These are phyloP conservation scores for Lithophane semibrunnea DNA, from an alignment of 2,888 invertebrate species.

Conservation along the genomic window DNA sequence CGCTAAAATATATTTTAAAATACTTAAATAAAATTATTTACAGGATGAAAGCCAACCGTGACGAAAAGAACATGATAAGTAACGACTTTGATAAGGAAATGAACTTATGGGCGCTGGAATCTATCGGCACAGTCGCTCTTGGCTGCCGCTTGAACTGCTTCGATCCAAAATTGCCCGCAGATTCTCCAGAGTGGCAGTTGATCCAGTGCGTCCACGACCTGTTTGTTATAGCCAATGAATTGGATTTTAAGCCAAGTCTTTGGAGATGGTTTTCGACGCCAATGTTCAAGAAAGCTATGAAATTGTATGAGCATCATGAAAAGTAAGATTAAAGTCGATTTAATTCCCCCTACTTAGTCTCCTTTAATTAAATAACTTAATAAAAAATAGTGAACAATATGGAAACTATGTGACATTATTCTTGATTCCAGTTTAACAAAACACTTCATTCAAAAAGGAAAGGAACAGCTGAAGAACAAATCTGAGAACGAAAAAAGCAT, in stretches of 20 bases:
- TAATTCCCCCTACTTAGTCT: not conserved
- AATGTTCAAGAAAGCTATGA: slow-evolving; percentile 78
- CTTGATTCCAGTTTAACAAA: slow-evolving; percentile 41
- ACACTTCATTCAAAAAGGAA: slow-evolving; percentile 69
- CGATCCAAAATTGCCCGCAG: slow-evolving; percentile 75
- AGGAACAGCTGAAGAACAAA: slow-evolving; percentile 70
- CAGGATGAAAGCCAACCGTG: slow-evolving; percentile 89
- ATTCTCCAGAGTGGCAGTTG: slow-evolving; percentile 78
- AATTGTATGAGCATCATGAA: slow-evolving; percentile 78
- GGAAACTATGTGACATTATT: not conserved
- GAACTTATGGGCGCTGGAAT: slow-evolving; percentile 92
- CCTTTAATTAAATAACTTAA: not conserved
- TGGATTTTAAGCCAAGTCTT: slow-evolving; percentile 80
- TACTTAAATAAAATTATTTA: not conserved
- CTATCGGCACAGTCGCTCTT: slow-evolving; percentile 82
- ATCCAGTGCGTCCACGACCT: slow-evolving; percentile 79
- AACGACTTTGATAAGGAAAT: slow-evolving; percentile 89
- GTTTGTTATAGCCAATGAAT: slow-evolving; percentile 69
- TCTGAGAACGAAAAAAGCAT: slow-evolving; percentile 87
- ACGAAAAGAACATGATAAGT: slow-evolving; percentile 89
- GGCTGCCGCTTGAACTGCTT: slow-evolving; percentile 83
- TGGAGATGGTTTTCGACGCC: slow-evolving; percentile 79
- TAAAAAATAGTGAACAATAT: slow-evolving; percentile 42
- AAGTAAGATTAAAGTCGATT: slow-evolving; percentile 68
- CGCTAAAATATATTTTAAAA: not conserved